Evolutionary conservation across 2,888 invertebrate species (phyloP).

Genomic region (Epirrhoe tristata): DNA sequence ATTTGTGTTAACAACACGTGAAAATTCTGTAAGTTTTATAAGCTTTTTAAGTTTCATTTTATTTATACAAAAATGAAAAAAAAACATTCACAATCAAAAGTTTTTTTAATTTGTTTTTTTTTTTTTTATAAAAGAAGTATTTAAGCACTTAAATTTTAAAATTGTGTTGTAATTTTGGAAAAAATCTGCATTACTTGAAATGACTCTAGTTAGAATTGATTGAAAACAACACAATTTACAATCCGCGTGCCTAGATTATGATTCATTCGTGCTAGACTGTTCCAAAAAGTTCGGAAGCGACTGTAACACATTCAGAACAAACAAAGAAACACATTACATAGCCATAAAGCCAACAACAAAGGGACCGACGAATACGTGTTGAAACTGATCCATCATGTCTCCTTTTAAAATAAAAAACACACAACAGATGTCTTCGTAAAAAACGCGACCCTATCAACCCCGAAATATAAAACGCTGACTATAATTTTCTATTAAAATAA

Average conservation of each 20-base stretch:
- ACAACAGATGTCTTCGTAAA: constrained; percentile 84
- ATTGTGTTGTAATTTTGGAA: no score
- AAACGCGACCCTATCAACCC: constrained; percentile 76
- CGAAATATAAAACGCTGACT: constrained; percentile 64
- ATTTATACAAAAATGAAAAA: neutral
- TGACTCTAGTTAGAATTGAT: neutral
- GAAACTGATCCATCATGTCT: constrained; percentile 86
- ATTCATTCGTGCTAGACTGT: constrained; percentile 46
- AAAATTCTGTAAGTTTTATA: constrained; percentile 3
- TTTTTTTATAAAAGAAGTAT: neutral
- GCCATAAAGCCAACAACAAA: constrained; percentile 83
- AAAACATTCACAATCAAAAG: no score
- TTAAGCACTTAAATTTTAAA: no score
- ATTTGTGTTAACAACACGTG: constrained; percentile 3
- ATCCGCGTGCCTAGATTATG: constrained; percentile 35
- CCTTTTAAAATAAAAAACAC: constrained; percentile 83
- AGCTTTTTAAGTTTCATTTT: neutral
- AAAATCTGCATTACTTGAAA: no score
- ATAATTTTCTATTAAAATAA: constrained; percentile 78
- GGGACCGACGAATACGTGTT: constrained; percentile 82
- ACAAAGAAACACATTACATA: constrained; percentile 85
- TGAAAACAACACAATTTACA: constrained; percentile 15
- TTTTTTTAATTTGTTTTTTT: no score
- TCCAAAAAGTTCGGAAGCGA: constrained; percentile 66
- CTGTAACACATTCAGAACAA: constrained; percentile 80